These are phyloP conservation scores for Cryptosula pallasiana DNA, from an alignment of 2,888 invertebrate genomes.

Conservation along the genomic window DNA sequence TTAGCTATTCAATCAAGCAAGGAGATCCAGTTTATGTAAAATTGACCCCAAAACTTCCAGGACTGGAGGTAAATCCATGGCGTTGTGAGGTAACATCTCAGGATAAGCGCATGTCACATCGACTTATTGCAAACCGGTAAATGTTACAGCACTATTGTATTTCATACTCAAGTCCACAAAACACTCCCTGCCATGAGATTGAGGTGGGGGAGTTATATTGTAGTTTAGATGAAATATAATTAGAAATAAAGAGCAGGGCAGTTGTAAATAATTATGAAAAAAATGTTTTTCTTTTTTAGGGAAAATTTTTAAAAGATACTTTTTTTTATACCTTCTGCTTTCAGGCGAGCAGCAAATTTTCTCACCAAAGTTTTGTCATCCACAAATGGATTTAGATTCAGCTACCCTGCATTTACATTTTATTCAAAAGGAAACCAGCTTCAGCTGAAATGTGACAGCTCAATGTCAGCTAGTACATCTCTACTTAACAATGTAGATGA, in stretches of 20 bases:
- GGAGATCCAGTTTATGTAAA: background rate
- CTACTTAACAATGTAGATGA: background rate
- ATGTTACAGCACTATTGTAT: no score
- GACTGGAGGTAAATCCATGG: background rate
- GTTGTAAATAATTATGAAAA: no score
- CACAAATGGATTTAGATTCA: background rate
- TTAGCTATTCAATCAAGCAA: no score
- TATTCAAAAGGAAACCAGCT: background rate
- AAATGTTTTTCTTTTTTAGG: no score
- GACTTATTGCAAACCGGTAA: background rate
- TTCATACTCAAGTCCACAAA: no score
- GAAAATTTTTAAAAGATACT: no score
- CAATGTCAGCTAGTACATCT: background rate
- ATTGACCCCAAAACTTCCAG: background rate
- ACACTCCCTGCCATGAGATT: no score
- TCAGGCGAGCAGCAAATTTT: background rate
- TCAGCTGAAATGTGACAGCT: background rate
- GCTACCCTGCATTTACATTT: constrained; percentile 13
- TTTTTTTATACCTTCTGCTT: no score
- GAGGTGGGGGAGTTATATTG: no score
- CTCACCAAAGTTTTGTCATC: background rate
- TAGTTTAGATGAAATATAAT: no score
- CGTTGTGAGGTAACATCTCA: background rate
- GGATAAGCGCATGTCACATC: background rate
- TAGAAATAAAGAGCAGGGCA: no score